phyloP scores from a whole-genome alignment of 2,888 invertebrate genomes.

The Cecidostiba fungosa region DNA sequence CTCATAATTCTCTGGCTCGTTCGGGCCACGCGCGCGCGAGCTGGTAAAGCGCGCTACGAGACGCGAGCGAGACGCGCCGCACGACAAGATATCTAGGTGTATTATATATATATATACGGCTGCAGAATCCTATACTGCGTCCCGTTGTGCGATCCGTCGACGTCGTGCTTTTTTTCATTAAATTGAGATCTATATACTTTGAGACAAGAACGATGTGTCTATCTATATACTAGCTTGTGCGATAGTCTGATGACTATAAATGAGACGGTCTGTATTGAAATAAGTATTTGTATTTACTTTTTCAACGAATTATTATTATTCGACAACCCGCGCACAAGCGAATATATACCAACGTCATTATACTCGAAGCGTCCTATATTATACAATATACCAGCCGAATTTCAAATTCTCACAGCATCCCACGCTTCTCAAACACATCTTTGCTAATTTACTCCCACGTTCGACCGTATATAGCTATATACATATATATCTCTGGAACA shows the following conservation, averaged over 20 bases:
- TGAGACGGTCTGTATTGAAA: no score
- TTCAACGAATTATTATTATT: neutral
- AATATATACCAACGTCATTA: neutral
- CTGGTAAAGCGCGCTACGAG: neutral
- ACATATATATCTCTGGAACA: neutral
- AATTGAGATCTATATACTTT: no score
- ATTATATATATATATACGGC: neutral
- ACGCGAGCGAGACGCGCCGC: constrained; percentile 15
- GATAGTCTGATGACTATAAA: no score
- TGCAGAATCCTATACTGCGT: no score
- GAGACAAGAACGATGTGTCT: no score
- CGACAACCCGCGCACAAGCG: neutral
- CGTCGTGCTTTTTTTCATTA: no score
- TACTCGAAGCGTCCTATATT: neutral
- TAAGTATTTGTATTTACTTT: no score
- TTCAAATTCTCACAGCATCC: neutral
- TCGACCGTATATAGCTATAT: neutral
- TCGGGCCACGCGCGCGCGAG: constrained; percentile 1
- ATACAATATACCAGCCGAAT: neutral
- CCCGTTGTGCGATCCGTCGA: no score
- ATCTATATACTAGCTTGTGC: no score
- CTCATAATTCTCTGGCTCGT: constrained; percentile 73
- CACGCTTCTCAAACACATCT: neutral
- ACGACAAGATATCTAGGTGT: neutral
- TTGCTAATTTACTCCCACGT: constrained; percentile 9